Percentiles rank a stretch among this genome's conserved stretches.
phyloP scores from a whole-genome alignment of 2,113 vertebrate genomes.

The Danionella cerebrum region DNA sequence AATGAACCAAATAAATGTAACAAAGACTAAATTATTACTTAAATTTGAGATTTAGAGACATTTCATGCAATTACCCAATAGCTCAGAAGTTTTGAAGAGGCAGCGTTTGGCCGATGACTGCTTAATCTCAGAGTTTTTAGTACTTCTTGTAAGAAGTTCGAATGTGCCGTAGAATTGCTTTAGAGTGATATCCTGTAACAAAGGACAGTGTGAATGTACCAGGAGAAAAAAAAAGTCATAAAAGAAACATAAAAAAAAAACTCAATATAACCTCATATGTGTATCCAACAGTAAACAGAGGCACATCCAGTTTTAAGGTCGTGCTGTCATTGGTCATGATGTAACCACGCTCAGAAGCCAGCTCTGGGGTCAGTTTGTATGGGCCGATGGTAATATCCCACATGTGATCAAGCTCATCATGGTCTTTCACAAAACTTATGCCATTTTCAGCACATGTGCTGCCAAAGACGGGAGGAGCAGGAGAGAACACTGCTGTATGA shows the following conservation, averaged over 20 bases:
- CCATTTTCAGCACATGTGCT: slow-evolving; percentile 32
- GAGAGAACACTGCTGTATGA: background rate
- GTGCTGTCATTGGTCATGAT: slow-evolving; percentile 44
- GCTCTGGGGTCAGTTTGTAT: slow-evolving; percentile 39
- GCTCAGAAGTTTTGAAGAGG: slow-evolving; percentile 33
- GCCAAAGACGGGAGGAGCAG: slow-evolving; percentile 45
- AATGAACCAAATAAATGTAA: too few species aligned
- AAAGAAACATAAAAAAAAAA: too few species aligned
- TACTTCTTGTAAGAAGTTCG: slow-evolving; percentile 37
- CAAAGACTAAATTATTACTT: too few species aligned
- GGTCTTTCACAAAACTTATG: slow-evolving; percentile 45
- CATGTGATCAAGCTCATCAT: slow-evolving; percentile 36
- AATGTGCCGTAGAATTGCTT: slow-evolving; percentile 45
- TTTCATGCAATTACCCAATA: slow-evolving; percentile 44
- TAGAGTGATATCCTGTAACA: slow-evolving; percentile 40
- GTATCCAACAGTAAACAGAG: slow-evolving; percentile 50
- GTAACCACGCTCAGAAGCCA: slow-evolving; percentile 48
- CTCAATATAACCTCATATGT: slow-evolving; percentile 42
- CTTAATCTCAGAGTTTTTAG: background rate
- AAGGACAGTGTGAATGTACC: too few species aligned
- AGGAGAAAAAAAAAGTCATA: too few species aligned
- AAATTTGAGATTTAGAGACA: too few species aligned
- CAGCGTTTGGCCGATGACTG: slow-evolving; percentile 39
- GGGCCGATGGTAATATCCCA: slow-evolving; percentile 44
- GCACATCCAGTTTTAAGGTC: slow-evolving; percentile 44